Base-by-base conservation (phyloP, 2,797 vertebrate species). In the Peromyscus eremicus region DNA sequence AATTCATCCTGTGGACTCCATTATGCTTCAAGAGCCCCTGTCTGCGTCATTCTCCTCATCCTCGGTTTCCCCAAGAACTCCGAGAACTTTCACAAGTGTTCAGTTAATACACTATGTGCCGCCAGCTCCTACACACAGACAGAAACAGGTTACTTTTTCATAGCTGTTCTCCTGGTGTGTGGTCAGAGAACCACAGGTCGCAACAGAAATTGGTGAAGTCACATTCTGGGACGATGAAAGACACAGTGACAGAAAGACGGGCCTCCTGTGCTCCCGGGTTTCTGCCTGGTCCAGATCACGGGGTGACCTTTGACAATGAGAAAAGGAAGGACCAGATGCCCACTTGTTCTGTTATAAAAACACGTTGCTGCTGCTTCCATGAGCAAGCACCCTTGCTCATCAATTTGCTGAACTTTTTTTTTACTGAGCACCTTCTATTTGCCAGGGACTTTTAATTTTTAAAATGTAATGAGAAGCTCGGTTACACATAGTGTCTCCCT, bases 1-100 rank as follows among this genome's bases (percentile, higher is more conserved):
- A 32, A 29, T 46, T 29, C 49, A 83, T 73, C 37, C 91, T 14
- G 34, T 52, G 79, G 43, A 40, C 37, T 52, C 95, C 68, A 60
- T 13, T 1, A 9, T 49, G 10, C 71, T 70, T 60, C 57, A 7
- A 13, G 86, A 60, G 16, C 16, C 66, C 19, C 21, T 55, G 34
- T 81, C n/a, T 14, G n/a, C 19, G 7, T 34, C 52, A 27, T 34
- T 43, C 92, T n/a, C 85, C 93, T n/a, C 85, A 2, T 40, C 32
- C 64, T 95, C 4, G 6, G 29, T 86, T 92, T 83, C 83, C 94
- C 55, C 93, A 49, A 14, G 87, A 94, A 85, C 94, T 97, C 85
- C 0, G 34, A 66, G 97, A 98, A 97, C 97, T 98, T 97, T 97
- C 87, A 46, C 90, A 60, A 73, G 94, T 32, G 66, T 81, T 83